Percentiles rank a stretch among this genome's conserved stretches.
These are phyloP conservation scores for Ceratina calcarata DNA, from an alignment of 1,140 invertebrate genomes.

Conservation along the genomic window DNA sequence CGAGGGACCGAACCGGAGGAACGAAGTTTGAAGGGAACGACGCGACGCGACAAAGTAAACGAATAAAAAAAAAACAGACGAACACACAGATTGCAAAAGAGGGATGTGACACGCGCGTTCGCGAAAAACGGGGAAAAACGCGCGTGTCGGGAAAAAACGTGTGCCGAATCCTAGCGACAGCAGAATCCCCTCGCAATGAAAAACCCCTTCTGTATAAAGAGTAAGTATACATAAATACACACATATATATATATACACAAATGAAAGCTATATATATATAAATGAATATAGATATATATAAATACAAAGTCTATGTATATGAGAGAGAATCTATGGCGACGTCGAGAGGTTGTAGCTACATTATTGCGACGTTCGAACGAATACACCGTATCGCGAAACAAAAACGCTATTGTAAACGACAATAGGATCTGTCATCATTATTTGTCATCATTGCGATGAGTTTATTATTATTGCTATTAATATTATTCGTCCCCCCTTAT, in stretches of 20 bases:
- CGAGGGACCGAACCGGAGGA: neutral
- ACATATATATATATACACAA: conserved; percentile 49
- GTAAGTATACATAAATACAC: conserved; percentile 74
- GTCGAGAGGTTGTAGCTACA: conserved; percentile 46
- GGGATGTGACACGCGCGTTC: conserved; percentile 46
- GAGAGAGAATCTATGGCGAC: conserved; percentile 65
- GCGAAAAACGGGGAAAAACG: conserved; percentile 32
- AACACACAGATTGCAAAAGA: conserved; percentile 40
- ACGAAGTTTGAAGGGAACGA: conserved; percentile 11
- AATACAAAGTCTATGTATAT: conserved; percentile 53
- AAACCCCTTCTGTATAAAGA: conserved; percentile 78
- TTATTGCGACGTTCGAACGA: conserved; percentile 45
- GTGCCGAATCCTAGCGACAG: conserved; percentile 64
- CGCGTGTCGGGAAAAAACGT: conserved; percentile 55
- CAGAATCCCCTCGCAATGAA: conserved; percentile 69
- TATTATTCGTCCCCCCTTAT: conserved; percentile 57
- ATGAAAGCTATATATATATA: conserved; percentile 38
- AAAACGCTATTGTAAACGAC: conserved; percentile 49
- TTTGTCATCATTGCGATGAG: conserved; percentile 67
- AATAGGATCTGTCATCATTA: conserved; percentile 64
- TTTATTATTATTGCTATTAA: conserved; percentile 68
- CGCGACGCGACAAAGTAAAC: conserved; percentile 39
- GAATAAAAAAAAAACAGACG: conserved; percentile 21
- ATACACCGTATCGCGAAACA: conserved; percentile 32
- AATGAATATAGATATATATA: conserved; percentile 39